A percentile compares a stretch with the other conserved stretches of the same genome.
These are phyloP conservation scores for Lophotis ruficrista DNA, from an alignment of 2,113 vertebrate genomes.

Conservation along the genomic window DNA sequence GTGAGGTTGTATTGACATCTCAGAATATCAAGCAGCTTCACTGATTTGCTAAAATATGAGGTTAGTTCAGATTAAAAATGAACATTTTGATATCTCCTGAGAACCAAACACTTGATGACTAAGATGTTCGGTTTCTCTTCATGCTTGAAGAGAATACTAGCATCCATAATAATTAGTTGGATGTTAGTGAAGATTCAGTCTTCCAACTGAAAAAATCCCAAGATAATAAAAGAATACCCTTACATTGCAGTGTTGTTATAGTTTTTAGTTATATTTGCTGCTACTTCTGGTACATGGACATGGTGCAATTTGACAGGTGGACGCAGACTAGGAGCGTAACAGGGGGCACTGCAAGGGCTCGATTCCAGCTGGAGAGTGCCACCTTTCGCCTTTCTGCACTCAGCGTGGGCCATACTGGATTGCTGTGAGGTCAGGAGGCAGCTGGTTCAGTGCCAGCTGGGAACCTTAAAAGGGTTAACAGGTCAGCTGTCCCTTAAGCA, in stretches of 20 bases:
- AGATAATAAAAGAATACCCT: not conserved
- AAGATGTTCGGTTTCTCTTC: not conserved
- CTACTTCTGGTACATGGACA: not conserved
- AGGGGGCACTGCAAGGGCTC: not conserved
- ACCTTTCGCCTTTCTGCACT: too few species aligned
- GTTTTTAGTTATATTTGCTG: not conserved
- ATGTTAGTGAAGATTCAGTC: not conserved
- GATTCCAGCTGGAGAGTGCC: accelerated
- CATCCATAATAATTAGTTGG: not conserved
- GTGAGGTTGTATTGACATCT: not conserved
- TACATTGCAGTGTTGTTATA: not conserved
- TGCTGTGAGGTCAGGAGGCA: not conserved
- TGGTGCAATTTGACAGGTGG: not conserved
- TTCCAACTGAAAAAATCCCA: not conserved
- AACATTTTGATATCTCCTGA: not conserved
- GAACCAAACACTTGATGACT: not conserved
- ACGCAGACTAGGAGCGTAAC: too few species aligned
- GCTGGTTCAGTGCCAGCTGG: not conserved
- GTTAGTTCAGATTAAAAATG: not conserved
- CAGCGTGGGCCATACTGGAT: accelerated
- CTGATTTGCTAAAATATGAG: not conserved
- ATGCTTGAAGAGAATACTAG: not conserved
- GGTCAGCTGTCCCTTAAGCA: not conserved
- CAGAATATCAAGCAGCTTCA: not conserved
- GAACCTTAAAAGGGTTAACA: not conserved